Percentiles rank a stretch among this genome's conserved stretches.
Conservation (phyloP, 1,140 invertebrate species). For the Macrosteles quadrilineatus region DNA sequence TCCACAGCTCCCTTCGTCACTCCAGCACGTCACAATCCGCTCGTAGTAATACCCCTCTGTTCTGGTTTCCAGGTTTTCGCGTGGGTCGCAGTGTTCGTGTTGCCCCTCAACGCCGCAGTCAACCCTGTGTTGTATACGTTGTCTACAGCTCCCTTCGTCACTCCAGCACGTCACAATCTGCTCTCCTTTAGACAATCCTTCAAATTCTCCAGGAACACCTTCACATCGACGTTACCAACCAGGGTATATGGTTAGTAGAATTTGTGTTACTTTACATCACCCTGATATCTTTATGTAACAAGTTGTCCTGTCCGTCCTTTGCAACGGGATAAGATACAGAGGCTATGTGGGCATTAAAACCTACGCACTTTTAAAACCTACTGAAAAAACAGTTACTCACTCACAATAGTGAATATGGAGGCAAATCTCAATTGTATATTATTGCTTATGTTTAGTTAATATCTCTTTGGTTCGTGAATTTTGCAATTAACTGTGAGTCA, state of each 20-base stretch:
- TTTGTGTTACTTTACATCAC: no score
- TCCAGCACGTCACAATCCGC: constrained; percentile 35
- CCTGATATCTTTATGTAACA: no score
- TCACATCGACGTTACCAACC: not conserved
- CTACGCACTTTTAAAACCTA: no score
- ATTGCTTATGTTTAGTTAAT: no score
- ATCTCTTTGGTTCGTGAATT: no score
- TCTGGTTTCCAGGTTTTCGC: constrained; percentile 50
- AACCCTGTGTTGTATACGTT: constrained; percentile 61
- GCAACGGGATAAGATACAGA: no score
- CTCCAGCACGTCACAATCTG: constrained; percentile 35
- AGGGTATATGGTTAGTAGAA: not conserved
- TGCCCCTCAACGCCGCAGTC: constrained; percentile 59
- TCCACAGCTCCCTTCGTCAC: constrained; percentile 50
- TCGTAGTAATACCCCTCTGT: constrained; percentile 30
- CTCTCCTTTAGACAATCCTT: constrained; percentile 34
- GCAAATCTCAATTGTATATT: no score
- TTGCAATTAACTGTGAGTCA: no score
- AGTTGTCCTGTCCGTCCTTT: no score
- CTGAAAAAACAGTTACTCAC: no score
- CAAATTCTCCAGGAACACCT: constrained; percentile 27
- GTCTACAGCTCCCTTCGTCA: constrained; percentile 49
- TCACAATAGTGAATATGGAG: no score
- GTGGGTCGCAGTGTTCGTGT: constrained; percentile 61
- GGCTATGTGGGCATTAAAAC: no score